These are phyloP conservation scores for Lycodopsis pacificus DNA, from an alignment of 2,797 vertebrate genomes.

Conservation along the genomic window DNA sequence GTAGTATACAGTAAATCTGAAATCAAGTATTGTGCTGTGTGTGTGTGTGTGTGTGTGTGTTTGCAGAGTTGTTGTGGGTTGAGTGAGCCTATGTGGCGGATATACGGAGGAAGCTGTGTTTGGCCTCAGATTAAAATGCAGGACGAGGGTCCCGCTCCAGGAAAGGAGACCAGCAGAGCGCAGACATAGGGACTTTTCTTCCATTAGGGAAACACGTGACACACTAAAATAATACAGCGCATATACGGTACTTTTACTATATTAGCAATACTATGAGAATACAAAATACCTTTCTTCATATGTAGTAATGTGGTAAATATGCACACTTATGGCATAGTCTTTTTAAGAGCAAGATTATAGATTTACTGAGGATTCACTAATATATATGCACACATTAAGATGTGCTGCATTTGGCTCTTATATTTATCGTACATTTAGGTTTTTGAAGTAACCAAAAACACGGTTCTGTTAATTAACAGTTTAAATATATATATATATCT, in stretches of 20 bases:
- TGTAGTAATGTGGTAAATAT: not conserved
- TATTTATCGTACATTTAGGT: no score
- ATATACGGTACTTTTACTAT: not conserved
- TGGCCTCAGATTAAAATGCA: slow-evolving; percentile 82
- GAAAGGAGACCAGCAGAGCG: slow-evolving; percentile 68
- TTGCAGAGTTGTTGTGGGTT: slow-evolving; percentile 31
- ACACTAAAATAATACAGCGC: slow-evolving; percentile 19
- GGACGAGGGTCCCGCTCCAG: slow-evolving; percentile 72
- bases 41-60: not conserved
- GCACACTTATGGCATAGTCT: no score
- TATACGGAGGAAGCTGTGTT: slow-evolving; percentile 80
- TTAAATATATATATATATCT: not conserved
- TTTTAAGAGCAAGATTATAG: not conserved
- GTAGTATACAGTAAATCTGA: not conserved
- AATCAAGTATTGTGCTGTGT: not conserved
- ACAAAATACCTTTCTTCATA: not conserved
- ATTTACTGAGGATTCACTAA: not conserved
- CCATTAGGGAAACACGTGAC: slow-evolving; percentile 54
- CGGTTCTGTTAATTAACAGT: not conserved
- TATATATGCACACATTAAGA: not conserved
- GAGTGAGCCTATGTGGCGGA: slow-evolving; percentile 67
- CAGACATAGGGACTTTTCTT: slow-evolving; percentile 57
- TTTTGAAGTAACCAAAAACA: not conserved
- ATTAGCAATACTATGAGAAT: not conserved
- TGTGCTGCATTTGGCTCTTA: not conserved